Evolutionary conservation across 2,113 vertebrate genomes (phyloP).

Genomic region (Emydocephalus ijimae): DNA sequence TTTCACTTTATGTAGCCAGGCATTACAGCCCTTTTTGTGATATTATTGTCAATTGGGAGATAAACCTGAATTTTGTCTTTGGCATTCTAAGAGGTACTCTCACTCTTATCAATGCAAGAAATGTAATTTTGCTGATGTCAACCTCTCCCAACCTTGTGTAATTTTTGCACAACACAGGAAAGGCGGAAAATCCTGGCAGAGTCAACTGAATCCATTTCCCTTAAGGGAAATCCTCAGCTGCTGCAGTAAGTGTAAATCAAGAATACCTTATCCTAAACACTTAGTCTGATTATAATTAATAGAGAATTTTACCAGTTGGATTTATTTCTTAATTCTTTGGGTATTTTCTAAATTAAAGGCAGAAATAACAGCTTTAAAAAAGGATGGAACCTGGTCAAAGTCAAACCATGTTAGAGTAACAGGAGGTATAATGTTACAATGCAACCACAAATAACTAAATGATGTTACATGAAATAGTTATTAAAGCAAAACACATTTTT

Average conservation of each 20-base stretch:
- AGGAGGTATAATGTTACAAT: background rate
- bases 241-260: background rate
- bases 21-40: slow-evolving; percentile 1
- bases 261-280: background rate
- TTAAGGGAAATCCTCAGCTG: background rate
- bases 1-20: background rate
- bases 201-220: background rate
- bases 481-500: background rate
- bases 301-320: background rate
- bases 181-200: background rate
- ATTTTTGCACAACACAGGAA: background rate
- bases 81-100: background rate
- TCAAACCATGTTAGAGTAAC: background rate
- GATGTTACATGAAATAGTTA: background rate
- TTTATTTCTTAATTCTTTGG: background rate
- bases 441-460: background rate
- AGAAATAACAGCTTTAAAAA: background rate
- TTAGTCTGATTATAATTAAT: background rate
- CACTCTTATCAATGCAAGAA: background rate
- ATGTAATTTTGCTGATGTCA: background rate
- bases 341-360: background rate
- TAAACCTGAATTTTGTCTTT: background rate
- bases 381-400: background rate
- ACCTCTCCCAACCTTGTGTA: background rate
- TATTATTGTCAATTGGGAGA: background rate